Evolutionary conservation across 2,797 vertebrate species (phyloP).

Genomic region (Euphonia xanthogaster): DNA sequence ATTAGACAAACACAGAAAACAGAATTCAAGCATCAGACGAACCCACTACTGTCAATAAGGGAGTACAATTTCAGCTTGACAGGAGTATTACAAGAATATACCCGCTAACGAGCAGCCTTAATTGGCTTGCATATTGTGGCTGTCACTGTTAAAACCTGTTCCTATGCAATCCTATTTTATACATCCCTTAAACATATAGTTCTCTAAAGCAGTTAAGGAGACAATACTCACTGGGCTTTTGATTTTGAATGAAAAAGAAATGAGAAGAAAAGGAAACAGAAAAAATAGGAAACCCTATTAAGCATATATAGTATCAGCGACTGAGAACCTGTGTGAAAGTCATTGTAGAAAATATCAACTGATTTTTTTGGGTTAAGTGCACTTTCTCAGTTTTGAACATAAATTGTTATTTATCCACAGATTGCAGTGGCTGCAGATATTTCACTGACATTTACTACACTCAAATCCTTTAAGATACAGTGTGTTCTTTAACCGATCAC

Average conservation of each 20-base stretch:
- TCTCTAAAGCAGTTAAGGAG: neutral
- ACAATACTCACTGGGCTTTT: constrained; percentile 22
- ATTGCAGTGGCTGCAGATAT: neutral
- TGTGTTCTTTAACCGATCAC: neutral
- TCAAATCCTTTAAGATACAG: neutral
- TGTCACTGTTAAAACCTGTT: constrained; percentile 52
- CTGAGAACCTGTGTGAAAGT: neutral
- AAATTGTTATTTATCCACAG: neutral
- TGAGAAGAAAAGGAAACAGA: neutral
- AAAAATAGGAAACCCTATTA: neutral
- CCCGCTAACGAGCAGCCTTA: constrained; percentile 32
- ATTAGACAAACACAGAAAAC: constrained; percentile 20
- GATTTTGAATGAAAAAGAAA: constrained; percentile 8
- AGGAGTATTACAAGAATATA: constrained; percentile 39
- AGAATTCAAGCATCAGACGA: constrained; percentile 34
- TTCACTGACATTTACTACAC: neutral
- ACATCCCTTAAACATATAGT: constrained; percentile 9
- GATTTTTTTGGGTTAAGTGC: neutral
- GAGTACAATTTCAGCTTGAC: constrained; percentile 34
- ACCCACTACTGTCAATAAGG: constrained; percentile 40
- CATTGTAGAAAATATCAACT: neutral
- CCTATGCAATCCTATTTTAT: constrained; percentile 25
- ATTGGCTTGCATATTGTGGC: constrained; percentile 62
- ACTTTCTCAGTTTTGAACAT: neutral
- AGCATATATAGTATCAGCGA: neutral